phyloP scores from a whole-genome alignment of 2,888 invertebrate species.

The Autographa gamma region DNA sequence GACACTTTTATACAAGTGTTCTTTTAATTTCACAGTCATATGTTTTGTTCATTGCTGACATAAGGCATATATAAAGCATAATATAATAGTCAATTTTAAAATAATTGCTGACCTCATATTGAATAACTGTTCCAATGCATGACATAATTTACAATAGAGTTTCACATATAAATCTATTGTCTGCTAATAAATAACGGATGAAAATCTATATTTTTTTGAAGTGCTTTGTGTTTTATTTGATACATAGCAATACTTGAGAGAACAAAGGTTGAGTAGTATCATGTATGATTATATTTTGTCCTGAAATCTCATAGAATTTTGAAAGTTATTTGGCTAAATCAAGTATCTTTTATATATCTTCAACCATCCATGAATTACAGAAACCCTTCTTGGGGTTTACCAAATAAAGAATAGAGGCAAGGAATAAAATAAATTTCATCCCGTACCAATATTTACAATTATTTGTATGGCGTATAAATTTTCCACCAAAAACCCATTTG shows the following conservation, averaged over 20 bases:
- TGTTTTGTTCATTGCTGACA: no score
- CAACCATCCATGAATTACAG: slow-evolving; percentile 11
- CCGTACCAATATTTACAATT: slow-evolving; percentile 55
- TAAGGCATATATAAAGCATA: no score
- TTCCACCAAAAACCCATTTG: slow-evolving; percentile 58
- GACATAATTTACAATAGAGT: no score
- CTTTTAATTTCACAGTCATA: no score
- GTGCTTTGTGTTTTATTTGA: no score
- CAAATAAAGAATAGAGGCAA: slow-evolving; percentile 25
- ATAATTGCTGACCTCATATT: no score
- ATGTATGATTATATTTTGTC: neutral
- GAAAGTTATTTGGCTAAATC: slow-evolving; percentile 3
- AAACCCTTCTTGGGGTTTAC: slow-evolving; percentile 9
- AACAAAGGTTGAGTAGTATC: neutral
- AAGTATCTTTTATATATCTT: slow-evolving; percentile 23
- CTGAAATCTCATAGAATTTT: slow-evolving; percentile 11
- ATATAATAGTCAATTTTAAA: no score
- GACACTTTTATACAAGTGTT: no score
- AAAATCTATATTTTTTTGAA: no score
- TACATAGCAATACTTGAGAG: neutral
- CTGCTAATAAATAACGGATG: no score
- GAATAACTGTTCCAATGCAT: no score
- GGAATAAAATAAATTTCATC: slow-evolving; percentile 43
- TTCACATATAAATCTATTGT: no score
- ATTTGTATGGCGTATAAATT: slow-evolving; percentile 61